These are phyloP conservation scores for Helogale parvula DNA, from an alignment of 2,113 vertebrate genomes.

Conservation along the genomic window DNA sequence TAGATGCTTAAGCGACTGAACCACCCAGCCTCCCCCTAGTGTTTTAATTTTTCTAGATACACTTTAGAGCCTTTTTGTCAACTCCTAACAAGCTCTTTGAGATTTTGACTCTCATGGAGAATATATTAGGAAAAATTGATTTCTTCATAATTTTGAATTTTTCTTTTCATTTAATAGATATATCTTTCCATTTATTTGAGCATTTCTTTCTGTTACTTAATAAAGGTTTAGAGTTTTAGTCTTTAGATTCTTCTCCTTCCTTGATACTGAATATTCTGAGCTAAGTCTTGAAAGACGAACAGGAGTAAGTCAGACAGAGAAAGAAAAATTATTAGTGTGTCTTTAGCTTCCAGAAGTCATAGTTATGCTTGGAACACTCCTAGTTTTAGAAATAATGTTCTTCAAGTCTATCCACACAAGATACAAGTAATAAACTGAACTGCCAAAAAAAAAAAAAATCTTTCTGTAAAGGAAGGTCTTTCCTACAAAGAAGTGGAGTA, in stretches of 20 bases:
- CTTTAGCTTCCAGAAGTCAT: neutral
- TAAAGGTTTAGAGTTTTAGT: neutral
- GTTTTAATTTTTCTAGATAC: neutral
- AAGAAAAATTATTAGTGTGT: neutral
- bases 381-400: slow-evolving; percentile 62
- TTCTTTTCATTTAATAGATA: neutral
- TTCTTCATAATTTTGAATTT: neutral
- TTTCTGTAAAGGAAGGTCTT: slow-evolving; percentile 21
- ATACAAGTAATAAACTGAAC: neutral
- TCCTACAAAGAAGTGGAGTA: slow-evolving; percentile 65
- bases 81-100: neutral
- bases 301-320: neutral
- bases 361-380: neutral
- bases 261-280: neutral
- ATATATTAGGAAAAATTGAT: neutral
- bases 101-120: neutral
- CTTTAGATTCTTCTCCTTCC: neutral
- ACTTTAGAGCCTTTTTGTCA: neutral
- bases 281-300: neutral
- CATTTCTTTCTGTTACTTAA: neutral
- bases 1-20: no score
- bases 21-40: neutral
- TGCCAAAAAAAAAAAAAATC: neutral
- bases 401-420: neutral
- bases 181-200: neutral